Percentiles rank a stretch among this genome's conserved stretches.
Evolutionary conservation across 2,113 vertebrate genomes (phyloP).

Genomic region (Saguinus imperator): DNA sequence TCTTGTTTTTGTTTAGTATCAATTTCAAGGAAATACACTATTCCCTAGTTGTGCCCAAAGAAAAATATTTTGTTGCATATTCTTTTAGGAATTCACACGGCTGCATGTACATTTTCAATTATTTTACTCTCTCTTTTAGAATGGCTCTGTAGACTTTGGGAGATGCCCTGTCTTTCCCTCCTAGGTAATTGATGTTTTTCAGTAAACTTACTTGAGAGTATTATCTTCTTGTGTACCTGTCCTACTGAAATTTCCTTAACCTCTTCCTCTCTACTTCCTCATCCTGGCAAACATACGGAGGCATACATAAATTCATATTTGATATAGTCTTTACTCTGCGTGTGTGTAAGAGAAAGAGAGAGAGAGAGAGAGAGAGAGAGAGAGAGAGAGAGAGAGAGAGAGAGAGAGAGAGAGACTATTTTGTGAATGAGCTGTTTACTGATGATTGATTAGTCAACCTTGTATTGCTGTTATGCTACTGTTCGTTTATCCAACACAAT

Average conservation of each 20-base stretch:
- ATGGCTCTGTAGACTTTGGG: background rate
- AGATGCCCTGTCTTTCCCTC: background rate
- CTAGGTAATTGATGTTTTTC: constrained; percentile 24
- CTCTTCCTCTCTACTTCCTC: background rate
- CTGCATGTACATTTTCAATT: constrained; percentile 52
- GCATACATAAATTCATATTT: background rate
- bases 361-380: no score
- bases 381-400: background rate
- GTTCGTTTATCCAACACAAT: constrained; percentile 25
- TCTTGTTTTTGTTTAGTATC: constrained; percentile 47
- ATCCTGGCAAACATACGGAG: background rate
- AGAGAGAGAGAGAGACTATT: background rate
- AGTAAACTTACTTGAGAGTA: constrained; percentile 47
- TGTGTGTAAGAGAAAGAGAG: background rate
- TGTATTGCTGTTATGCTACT: background rate
- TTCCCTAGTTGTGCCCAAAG: background rate
- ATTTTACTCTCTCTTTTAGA: constrained; percentile 24
- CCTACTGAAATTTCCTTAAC: constrained; percentile 25
- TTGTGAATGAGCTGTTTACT: background rate
- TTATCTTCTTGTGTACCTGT: constrained; percentile 38
- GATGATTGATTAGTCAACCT: background rate
- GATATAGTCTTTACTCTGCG: background rate
- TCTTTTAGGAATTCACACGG: constrained; percentile 43
- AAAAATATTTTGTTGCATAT: constrained; percentile 40
- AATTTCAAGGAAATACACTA: constrained; percentile 41